Evolutionary conservation across 2,797 vertebrate genomes (phyloP), one percentile per base, ranked within the genome.

Genomic region (Rhabdomys pumilio): DNA sequence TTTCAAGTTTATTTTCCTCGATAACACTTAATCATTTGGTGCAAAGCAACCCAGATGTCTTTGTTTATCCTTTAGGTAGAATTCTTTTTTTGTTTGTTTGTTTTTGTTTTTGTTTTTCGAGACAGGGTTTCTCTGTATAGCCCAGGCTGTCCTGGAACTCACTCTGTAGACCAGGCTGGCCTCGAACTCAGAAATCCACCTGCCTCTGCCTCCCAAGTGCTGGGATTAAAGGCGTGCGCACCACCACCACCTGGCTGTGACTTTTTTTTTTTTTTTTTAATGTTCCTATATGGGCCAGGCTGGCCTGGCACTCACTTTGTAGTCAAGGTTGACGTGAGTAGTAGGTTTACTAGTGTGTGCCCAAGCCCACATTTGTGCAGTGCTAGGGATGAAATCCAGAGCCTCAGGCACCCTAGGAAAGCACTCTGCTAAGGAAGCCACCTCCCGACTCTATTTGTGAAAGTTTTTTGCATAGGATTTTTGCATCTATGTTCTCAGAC

Each of bases 31-130:
- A 85, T 75, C 82, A n/a, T 77, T 90, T 61, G 2, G 2, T 55
- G 10, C 61, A 26, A 63, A 50, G 53, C 81, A 82, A 22, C 53
- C 34, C 44, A 17, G 65, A 53, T 81, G 88, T n/a, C 84, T 31
- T 94, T 94, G 76, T 47, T 89, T 86, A 93, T 91, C 53, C 22
- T 93, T 91, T 61, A 84, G 65, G 76, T 31, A 90, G n/a, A 17
- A 91, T 55, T 59, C 85, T 93, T 72, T 2, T 44, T 44, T 44
- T 44, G 44, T 44, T 44, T 44, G 44, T 4, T 44, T 44, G 4
- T 44, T 44, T 44, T 44, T 44, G 44, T 44, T 44, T 44, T 44
- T 44, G 44, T 44, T 44, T 44, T 44, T 44, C 44, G 4, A 44
- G 44, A 44, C 6, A 44, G 44, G 44, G 44, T 44, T 44, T 44